Conservation (phyloP, 2,113 vertebrate genomes). For the Cryptoleucopteryx plumbea region DNA sequence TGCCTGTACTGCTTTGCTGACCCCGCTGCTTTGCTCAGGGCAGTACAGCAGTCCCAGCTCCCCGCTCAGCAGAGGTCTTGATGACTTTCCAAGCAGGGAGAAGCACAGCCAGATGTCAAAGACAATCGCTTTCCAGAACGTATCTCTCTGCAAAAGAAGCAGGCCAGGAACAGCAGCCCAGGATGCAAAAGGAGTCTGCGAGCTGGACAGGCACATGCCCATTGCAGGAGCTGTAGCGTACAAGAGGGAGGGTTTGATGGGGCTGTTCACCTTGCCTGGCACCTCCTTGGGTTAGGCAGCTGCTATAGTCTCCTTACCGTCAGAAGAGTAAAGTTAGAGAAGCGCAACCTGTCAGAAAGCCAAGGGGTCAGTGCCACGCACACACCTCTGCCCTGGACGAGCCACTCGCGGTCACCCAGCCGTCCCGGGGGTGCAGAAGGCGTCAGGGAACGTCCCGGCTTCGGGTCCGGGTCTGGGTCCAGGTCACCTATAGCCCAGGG, state of each 20-base stretch:
- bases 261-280: background rate
- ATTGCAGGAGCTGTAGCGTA: rapidly evolving
- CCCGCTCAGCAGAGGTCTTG: background rate
- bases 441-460: conserved; percentile 60
- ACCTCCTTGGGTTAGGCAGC: background rate
- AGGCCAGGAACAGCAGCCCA: background rate
- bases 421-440: conserved; percentile 67
- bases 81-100: background rate
- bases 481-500: background rate
- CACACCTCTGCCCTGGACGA: conserved; percentile 34
- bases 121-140: background rate
- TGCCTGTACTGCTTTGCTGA: too few species aligned
- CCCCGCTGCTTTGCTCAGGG: rapidly evolving
- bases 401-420: conserved; percentile 46
- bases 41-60: background rate
- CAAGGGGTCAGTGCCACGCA: rapidly evolving
- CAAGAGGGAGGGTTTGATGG: background rate
- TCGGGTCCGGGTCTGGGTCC: conserved; percentile 57
- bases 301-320: rapidly evolving
- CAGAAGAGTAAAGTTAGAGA: background rate
- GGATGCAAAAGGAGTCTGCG: background rate
- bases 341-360: rapidly evolving
- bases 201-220: background rate
- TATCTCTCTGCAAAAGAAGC: background rate
- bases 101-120: background rate